Conservation (phyloP, 2,888 invertebrate genomes). For the Heteropelma amictum region DNA sequence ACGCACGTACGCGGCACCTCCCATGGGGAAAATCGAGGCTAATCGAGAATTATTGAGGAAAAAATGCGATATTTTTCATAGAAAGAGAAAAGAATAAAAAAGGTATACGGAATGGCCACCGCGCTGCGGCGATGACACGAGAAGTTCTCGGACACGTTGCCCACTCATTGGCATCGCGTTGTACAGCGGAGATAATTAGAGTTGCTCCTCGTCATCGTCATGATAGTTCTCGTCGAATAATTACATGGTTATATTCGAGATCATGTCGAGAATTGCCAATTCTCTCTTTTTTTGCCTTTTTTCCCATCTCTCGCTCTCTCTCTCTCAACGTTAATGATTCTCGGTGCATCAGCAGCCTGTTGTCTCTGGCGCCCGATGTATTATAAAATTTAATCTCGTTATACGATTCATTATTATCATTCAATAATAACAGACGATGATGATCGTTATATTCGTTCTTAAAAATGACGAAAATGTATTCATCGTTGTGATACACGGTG, state of each 20-base stretch:
- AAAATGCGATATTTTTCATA: neutral
- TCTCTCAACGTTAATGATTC: too few species aligned
- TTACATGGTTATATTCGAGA: slow-evolving; percentile 44
- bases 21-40: slow-evolving; percentile 32
- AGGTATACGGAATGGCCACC: neutral
- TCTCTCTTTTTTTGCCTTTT: too few species aligned
- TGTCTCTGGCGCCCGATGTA: slow-evolving; percentile 36
- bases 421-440: slow-evolving; percentile 39
- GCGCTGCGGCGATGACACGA: slow-evolving; percentile 38
- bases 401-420: slow-evolving; percentile 43
- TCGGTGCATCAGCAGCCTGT: slow-evolving; percentile 10
- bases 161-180: slow-evolving; percentile 12
- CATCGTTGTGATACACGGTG: neutral
- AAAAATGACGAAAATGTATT: neutral
- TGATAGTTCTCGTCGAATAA: slow-evolving; percentile 42
- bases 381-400: slow-evolving; percentile 1
- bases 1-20: neutral
- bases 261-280: too few species aligned
- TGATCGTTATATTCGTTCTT: neutral
- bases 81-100: slow-evolving; percentile 10
- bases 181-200: slow-evolving; percentile 51
- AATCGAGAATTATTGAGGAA: slow-evolving; percentile 1
- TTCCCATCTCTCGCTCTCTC: neutral
- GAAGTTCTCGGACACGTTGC: slow-evolving; percentile 36
- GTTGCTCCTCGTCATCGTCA: slow-evolving; percentile 42